These are phyloP conservation scores for Onychomys arenicola DNA, from an alignment of 2,797 vertebrate species.

Conservation along the genomic window DNA sequence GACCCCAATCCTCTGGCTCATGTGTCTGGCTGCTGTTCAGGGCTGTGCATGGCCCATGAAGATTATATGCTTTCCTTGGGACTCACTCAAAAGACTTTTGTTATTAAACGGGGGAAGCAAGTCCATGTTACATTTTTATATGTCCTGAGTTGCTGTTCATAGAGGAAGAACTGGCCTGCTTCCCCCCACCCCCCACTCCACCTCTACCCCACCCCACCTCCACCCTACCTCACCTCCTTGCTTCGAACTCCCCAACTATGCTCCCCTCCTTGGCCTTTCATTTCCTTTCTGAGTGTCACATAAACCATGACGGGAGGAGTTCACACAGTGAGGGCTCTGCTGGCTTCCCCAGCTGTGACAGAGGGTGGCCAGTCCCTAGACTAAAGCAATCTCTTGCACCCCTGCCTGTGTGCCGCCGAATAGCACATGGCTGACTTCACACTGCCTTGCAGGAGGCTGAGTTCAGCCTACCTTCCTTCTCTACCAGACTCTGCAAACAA, in stretches of 20 bases:
- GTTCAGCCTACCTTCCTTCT: not conserved
- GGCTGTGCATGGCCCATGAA: not conserved
- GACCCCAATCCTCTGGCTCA: not conserved
- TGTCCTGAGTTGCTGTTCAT: not conserved
- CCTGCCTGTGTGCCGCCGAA: not conserved
- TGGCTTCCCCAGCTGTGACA: not conserved
- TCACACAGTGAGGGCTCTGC: not conserved
- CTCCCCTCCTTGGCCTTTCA: not conserved
- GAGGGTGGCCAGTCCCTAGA: not conserved
- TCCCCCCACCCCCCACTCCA: not conserved
- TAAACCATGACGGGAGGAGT: not conserved
- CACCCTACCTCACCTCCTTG: not conserved
- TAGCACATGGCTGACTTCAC: not conserved
- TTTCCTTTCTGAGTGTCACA: slow-evolving; percentile 10
- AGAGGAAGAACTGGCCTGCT: not conserved
- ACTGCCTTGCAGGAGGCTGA: not conserved
- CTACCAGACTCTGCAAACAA: not conserved
- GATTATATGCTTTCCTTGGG: slow-evolving; percentile 19
- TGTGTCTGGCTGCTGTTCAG: not conserved
- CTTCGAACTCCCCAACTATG: not conserved
- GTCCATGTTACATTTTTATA: not conserved
- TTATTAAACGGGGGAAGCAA: slow-evolving; percentile 9
- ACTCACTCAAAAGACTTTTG: not conserved
- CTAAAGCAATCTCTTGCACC: not conserved
- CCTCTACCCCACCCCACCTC: not conserved